Base-by-base conservation (phyloP, 35 echinoderm and acorn worm species). In the Apostichopus californicus region DNA sequence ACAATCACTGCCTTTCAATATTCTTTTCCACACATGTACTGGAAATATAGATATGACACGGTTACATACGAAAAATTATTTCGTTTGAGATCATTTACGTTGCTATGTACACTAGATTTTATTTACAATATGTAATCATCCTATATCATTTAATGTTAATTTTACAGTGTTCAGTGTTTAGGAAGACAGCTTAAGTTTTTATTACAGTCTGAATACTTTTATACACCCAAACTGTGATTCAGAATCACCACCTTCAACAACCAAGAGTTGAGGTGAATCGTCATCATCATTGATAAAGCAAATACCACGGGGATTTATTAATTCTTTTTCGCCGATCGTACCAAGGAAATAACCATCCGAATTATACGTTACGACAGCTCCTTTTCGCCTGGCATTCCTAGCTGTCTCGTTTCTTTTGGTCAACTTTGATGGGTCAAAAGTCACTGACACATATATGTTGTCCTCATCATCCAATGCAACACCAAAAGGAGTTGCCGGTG, bases 271-370 rank as follows among this genome's bases (percentile, higher is more conserved):
- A 56, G 54, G 12, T 13, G 34, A 34, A 75, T 72, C 73, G 72
- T 78, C 26, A 34, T 34, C 28, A 34, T 34, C 28, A 75, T 20
- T 78, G 26, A 72, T 9, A 34, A 59, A 20, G 22, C 63, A 71
- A 68, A 89, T 60, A 21, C 86, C 86, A 89, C 86, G 86, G 11
- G 86, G 86, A 52, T 89, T 53, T 7, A 65, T 72, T 63, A 89
- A 26, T 18, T 89, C 86, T 18, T 72, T 70, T 20, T 89, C 86
- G 14, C 86, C 86, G 15, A 89, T 20, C 4, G 57, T 89, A 25
- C 86, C 86, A 26, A 89, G 86, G 52, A 52, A 89, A 54, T 73
- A 89, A 5, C 86, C 86, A 89, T 89, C 11, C 1, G 60, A 72
- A 17, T 70, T 72, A 15, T 89, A 89, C 1, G 52, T 55, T 4